These are phyloP conservation scores for Alosa sapidissima DNA, from an alignment of 2,797 vertebrate genomes.

Conservation along the genomic window DNA sequence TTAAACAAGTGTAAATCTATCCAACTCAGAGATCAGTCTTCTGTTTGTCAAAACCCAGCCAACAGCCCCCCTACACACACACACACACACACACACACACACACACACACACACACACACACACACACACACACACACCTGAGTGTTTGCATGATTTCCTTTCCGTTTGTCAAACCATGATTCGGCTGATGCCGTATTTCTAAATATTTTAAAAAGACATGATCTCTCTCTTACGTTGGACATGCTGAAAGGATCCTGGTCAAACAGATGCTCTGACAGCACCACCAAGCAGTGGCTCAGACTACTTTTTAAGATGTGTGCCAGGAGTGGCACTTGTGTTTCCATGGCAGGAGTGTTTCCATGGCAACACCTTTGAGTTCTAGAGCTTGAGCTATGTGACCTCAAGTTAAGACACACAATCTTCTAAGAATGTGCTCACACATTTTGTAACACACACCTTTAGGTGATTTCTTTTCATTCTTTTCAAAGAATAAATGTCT, in stretches of 20 bases:
- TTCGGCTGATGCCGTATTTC: background rate
- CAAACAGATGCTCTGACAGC: background rate
- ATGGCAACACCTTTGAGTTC: conserved; percentile 19
- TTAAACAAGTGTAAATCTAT: conserved; percentile 63
- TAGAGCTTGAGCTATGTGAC: conserved; percentile 12
- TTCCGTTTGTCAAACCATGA: background rate
- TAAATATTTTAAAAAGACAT: background rate
- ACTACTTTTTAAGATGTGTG: background rate
- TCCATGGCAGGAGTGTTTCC: conserved; percentile 7
- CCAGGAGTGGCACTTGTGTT: background rate
- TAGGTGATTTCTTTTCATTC: background rate
- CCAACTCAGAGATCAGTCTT: conserved; percentile 31
- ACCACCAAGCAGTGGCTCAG: background rate
- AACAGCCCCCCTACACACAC: background rate
- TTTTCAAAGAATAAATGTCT: background rate
- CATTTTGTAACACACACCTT: background rate
- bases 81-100: background rate
- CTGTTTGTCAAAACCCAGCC: conserved; percentile 28
- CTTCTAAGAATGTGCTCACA: background rate
- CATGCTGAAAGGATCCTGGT: background rate
- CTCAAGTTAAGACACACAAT: conserved; percentile 2
- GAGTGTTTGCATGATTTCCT: background rate
- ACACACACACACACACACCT: background rate
- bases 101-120: background rate
- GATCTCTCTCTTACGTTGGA: background rate